Evolutionary conservation across 2,797 vertebrate genomes (phyloP).

Genomic region (Takifugu rubripes): DNA sequence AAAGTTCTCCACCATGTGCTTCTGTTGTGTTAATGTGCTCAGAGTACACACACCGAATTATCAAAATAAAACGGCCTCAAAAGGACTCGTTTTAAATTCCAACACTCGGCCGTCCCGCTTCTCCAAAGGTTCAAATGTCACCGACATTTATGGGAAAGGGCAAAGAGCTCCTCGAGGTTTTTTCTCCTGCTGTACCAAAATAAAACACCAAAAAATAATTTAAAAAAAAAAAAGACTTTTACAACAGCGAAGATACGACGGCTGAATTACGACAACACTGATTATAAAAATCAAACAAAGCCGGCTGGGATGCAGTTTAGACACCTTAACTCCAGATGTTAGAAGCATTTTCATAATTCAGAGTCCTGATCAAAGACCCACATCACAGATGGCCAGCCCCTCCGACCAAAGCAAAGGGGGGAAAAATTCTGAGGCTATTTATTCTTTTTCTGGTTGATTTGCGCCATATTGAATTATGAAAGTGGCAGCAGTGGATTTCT

Average conservation of each 20-base stretch:
- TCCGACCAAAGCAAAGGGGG: slow-evolving; percentile 29
- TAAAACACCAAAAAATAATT: slow-evolving; percentile 31
- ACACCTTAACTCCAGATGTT: slow-evolving; percentile 43
- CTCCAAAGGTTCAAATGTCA: slow-evolving; percentile 13
- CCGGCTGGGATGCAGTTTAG: slow-evolving; percentile 26
- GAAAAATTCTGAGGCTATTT: slow-evolving; percentile 50
- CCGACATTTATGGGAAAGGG: slow-evolving; percentile 19
- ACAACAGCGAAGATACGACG: slow-evolving; percentile 36
- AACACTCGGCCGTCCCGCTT: not conserved
- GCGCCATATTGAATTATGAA: slow-evolving; percentile 68
- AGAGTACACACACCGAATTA: slow-evolving; percentile 1
- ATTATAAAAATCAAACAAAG: slow-evolving; percentile 17
- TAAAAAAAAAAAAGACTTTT: not conserved
- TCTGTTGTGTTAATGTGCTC: slow-evolving; percentile 32
- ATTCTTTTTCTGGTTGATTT: slow-evolving; percentile 53
- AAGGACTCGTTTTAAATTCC: not conserved
- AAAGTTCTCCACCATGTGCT: slow-evolving; percentile 46
- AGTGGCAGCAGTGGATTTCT: slow-evolving; percentile 51
- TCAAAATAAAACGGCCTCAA: not conserved
- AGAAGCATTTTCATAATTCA: slow-evolving; percentile 39
- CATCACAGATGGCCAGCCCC: slow-evolving; percentile 51
- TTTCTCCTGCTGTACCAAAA: slow-evolving; percentile 19
- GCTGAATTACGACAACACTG: slow-evolving; percentile 34
- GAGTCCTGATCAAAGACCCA: slow-evolving; percentile 44
- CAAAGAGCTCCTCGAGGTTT: slow-evolving; percentile 18